phyloP scores from a whole-genome alignment of 2,888 invertebrate genomes.

The Nomada hirtipes region DNA sequence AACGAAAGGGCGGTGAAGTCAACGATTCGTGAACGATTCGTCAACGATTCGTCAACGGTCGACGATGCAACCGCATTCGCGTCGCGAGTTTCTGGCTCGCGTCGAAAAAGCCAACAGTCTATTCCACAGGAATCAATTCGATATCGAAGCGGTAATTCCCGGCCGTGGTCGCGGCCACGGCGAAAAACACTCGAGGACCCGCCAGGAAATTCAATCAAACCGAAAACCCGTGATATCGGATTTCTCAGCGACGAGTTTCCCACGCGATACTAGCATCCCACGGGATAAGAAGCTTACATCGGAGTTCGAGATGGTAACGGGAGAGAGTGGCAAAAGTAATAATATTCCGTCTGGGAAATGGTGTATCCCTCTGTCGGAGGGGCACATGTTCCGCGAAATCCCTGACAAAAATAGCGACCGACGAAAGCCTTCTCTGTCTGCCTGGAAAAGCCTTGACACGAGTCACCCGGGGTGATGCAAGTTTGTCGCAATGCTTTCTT shows the following conservation, averaged over 20 bases:
- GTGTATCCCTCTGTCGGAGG: not conserved
- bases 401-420: not conserved
- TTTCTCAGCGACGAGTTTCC: conserved; percentile 35
- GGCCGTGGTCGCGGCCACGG: not conserved
- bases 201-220: conserved; percentile 21
- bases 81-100: no score
- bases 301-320: conserved; percentile 26
- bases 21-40: conserved; percentile 7
- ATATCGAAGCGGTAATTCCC: conserved; percentile 1
- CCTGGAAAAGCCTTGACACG: not conserved
- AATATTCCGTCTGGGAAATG: conserved; percentile 34
- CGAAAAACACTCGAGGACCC: conserved; percentile 10
- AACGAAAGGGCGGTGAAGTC: not conserved
- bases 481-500: no score
- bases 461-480: not conserved
- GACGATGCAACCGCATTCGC: no score
- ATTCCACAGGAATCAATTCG: not conserved
- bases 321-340: conserved; percentile 53
- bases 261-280: conserved; percentile 37
- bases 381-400: not conserved
- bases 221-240: conserved; percentile 43
- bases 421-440: not conserved
- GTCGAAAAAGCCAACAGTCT: no score
- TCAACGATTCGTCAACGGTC: conserved; percentile 1
- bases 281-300: conserved; percentile 54